Evolutionary conservation across 2,113 vertebrate genomes (phyloP), one percentile per base, ranked within the genome.

Genomic region (Paramormyrops kingsleyae): DNA sequence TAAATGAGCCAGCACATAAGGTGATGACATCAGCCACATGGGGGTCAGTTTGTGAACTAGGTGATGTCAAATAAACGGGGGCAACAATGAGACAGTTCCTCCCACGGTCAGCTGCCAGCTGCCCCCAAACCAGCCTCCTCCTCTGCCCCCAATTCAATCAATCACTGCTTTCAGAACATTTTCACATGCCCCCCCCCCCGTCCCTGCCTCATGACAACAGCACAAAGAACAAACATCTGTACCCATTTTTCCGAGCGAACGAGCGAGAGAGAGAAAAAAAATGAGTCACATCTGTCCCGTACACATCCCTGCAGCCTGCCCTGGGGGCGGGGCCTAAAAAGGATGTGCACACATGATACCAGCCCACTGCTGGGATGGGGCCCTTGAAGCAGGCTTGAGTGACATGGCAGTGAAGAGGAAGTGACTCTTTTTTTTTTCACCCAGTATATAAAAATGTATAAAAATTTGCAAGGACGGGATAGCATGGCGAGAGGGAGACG

Each of bases 1-100:
- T 88, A 21, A 19, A 31, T n/a, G 46, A 85, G 46, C 3, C 83
- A 42, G 21, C 5, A 24, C 21, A 12, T 46, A 87, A 70, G 88
- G 74, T 84, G 88, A 91, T 88, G 50, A 91, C 35, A 52, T 42
- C n/a, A 62, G 21, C 2, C 56, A 62, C 56, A 46, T 10, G 21
- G 39, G 21, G 83, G 80, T 52, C 83, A 56, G 53, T 27, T 7
- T 35, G 39, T 70, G 66, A 74, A 46, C 80, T 46, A 49, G 74
- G 4, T 24, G 70, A 49, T 42, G 27, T 88, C 46, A 39, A 52
- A 70, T 66, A 59, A 89, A 86, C n/a, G 27, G 52, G 19, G 52
- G 56, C 24, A 59, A 74, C 62, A 56, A 90, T 46, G 7, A 39
- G n/a, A 52, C 2, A 12, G 84, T 24, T 31, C 13, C 47, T 12